Percentiles rank a stretch among this genome's conserved stretches.
phyloP scores from a whole-genome alignment of 2,888 invertebrate genomes.

The Tetanocera ferruginea region DNA sequence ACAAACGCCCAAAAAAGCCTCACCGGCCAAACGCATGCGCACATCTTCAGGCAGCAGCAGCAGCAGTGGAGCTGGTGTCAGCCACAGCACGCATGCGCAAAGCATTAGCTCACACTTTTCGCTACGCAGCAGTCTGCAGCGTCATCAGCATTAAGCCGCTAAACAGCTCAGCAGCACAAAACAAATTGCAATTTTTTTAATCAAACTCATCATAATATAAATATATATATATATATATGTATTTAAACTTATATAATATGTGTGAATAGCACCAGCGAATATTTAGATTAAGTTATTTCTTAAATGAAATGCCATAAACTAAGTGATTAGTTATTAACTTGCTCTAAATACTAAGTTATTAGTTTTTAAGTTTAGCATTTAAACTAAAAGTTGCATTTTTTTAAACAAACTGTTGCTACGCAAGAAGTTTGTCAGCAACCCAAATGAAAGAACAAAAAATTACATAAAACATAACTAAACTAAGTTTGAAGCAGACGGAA shows the following conservation, averaged over 20 bases:
- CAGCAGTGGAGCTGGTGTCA: slow-evolving; percentile 42
- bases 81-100: slow-evolving; percentile 48
- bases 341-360: slow-evolving; percentile 20
- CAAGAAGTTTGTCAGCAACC: not conserved
- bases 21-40: slow-evolving; percentile 68
- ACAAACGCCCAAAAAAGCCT: slow-evolving; percentile 67
- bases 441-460: not conserved
- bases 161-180: not conserved
- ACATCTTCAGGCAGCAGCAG: slow-evolving; percentile 54
- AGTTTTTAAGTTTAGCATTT: slow-evolving; percentile 37
- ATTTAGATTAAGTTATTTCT: slow-evolving; percentile 55
- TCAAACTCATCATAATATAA: slow-evolving; percentile 25
- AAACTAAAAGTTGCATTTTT: not conserved
- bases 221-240: not conserved
- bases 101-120: slow-evolving; percentile 55
- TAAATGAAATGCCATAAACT: slow-evolving; percentile 66
- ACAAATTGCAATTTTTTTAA: slow-evolving; percentile 27
- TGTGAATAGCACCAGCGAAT: slow-evolving; percentile 46
- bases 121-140: slow-evolving; percentile 46
- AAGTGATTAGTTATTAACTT: slow-evolving; percentile 66
- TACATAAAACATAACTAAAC: not conserved
- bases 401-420: too few species aligned
- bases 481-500: too few species aligned
- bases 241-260: not conserved
- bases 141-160: slow-evolving; percentile 41